These are phyloP conservation scores for Centropristis striata DNA, from an alignment of 2,113 vertebrate genomes.

Conservation along the genomic window DNA sequence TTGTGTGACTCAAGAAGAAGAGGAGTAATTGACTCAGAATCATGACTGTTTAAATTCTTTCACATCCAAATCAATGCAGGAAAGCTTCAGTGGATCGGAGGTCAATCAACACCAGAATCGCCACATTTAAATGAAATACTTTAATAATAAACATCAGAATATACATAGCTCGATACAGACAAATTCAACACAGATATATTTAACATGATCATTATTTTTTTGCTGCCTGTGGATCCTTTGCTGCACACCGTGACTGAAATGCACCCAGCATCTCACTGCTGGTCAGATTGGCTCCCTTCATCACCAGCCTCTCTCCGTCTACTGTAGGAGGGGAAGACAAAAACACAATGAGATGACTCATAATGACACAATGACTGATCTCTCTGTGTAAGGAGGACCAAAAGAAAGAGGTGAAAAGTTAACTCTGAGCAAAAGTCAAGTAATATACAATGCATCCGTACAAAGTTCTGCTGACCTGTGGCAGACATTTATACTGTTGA, in stretches of 20 bases:
- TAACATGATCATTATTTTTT: constrained; percentile 58
- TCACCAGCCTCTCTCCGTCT: constrained; percentile 90
- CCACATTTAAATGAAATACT: constrained; percentile 1
- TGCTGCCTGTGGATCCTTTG: constrained; percentile 86
- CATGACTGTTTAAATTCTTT: not conserved
- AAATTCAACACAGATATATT: constrained; percentile 18
- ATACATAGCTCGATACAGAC: constrained; percentile 60
- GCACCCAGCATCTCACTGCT: constrained; percentile 87
- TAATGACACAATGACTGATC: not conserved
- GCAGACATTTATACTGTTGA: constrained; percentile 22
- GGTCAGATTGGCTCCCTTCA: constrained; percentile 89
- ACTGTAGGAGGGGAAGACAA: constrained; percentile 73
- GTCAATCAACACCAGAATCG: not conserved
- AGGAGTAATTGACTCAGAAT: constrained; percentile 3
- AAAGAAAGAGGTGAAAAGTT: constrained; percentile 19
- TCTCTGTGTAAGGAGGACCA: not conserved
- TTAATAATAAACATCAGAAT: constrained; percentile 74
- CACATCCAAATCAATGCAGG: not conserved
- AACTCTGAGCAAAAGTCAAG: constrained; percentile 47
- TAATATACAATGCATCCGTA: not conserved
- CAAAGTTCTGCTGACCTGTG: constrained; percentile 32
- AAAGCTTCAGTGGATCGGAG: not conserved
- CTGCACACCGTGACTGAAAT: constrained; percentile 82
- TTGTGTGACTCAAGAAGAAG: not conserved
- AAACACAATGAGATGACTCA: constrained; percentile 37